Evolutionary conservation across 2,888 invertebrate genomes (phyloP).

Genomic region (Morpho achilles): DNA sequence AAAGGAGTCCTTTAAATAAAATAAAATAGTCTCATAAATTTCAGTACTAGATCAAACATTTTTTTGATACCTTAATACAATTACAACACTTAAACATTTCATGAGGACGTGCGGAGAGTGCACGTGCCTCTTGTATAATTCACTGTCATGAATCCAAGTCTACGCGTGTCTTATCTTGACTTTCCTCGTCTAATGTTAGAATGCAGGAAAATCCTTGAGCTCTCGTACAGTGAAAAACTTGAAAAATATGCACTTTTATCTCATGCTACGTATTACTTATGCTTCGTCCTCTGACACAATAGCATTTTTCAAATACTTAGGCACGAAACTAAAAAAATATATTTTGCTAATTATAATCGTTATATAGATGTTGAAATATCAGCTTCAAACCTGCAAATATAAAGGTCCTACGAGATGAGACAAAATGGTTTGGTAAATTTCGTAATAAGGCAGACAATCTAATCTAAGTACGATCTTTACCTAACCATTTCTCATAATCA

Average conservation of each 20-base stretch:
- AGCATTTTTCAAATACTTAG: too few species aligned
- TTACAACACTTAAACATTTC: conserved; percentile 53
- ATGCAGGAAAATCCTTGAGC: conserved; percentile 45
- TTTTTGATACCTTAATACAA: conserved; percentile 38
- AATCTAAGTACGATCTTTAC: too few species aligned
- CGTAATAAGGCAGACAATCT: too few species aligned
- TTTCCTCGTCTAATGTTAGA: conserved; percentile 49
- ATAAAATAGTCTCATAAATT: background rate
- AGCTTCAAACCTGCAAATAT: too few species aligned
- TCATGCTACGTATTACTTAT: background rate
- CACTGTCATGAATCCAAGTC: conserved; percentile 66
- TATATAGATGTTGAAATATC: too few species aligned
- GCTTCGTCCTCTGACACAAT: too few species aligned
- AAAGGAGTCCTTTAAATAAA: too few species aligned
- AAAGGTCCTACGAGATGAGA: too few species aligned
- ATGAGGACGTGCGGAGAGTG: conserved; percentile 42
- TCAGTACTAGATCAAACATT: background rate
- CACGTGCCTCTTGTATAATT: conserved; percentile 69
- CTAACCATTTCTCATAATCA: too few species aligned
- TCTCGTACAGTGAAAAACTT: conserved; percentile 26
- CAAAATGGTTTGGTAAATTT: too few species aligned
- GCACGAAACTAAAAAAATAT: too few species aligned
- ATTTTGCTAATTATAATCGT: too few species aligned
- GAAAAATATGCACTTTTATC: conserved; percentile 23
- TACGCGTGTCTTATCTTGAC: conserved; percentile 64